phyloP scores from a whole-genome alignment of 1,140 invertebrate genomes.

The Uloborus diversus region DNA sequence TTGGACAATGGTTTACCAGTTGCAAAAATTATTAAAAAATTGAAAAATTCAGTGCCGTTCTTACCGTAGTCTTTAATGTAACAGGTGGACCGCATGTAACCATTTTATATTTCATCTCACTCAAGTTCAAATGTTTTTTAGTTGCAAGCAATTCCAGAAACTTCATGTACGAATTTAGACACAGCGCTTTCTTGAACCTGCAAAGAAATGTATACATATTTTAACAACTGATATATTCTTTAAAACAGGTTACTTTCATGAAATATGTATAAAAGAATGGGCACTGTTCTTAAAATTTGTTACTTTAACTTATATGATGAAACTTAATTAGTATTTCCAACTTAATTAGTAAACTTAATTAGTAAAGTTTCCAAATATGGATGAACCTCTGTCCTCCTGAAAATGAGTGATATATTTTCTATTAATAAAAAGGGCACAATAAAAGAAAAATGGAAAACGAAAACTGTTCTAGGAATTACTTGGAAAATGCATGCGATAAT shows the following conservation, averaged over 20 bases:
- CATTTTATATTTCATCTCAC: slow-evolving; percentile 51
- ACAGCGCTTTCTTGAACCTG: slow-evolving; percentile 37
- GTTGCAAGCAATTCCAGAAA: slow-evolving; percentile 39
- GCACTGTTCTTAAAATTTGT: neutral
- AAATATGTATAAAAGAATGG: neutral
- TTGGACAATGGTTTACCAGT: too few relatives aligned
- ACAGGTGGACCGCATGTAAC: slow-evolving; percentile 29
- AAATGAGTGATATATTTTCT: too few relatives aligned
- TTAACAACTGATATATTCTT: neutral
- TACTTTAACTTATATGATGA: neutral
- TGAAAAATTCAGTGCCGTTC: neutral
- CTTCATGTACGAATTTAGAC: slow-evolving; percentile 11
- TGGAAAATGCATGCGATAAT: too few relatives aligned
- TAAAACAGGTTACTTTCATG: neutral
- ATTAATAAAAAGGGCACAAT: too few relatives aligned
- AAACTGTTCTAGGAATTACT: too few relatives aligned
- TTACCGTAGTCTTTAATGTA: slow-evolving; percentile 38
- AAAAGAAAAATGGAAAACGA: too few relatives aligned
- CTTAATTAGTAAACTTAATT: too few relatives aligned
- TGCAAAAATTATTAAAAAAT: too few relatives aligned
- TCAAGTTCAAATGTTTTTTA: slow-evolving; percentile 39
- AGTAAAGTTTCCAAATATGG: too few relatives aligned
- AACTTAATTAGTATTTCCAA: too few relatives aligned
- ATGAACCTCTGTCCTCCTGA: too few relatives aligned
- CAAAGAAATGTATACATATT: too few relatives aligned